Evolutionary conservation across 2,113 vertebrate species (phyloP).

Genomic region (Chauna torquata): DNA sequence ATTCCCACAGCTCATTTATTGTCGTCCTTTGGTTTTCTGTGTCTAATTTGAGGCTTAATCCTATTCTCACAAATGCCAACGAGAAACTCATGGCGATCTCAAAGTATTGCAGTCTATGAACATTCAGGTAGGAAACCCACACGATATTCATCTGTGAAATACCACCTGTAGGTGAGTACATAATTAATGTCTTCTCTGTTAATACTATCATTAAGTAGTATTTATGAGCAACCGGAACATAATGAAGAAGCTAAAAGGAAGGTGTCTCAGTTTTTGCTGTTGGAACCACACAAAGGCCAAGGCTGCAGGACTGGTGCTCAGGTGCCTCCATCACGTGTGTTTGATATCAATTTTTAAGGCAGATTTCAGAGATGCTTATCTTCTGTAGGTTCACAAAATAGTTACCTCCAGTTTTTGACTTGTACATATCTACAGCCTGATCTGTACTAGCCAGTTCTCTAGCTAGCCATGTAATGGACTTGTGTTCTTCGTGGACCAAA

Average conservation of each 20-base stretch:
- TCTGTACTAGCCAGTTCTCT: not conserved
- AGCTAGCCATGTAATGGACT: not conserved
- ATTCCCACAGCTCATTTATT: not conserved
- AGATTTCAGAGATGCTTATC: not conserved
- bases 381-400: not conserved
- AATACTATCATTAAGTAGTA: not conserved
- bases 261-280: not conserved
- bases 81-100: not conserved
- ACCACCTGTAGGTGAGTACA: not conserved
- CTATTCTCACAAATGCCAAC: not conserved
- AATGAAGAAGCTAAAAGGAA: not conserved
- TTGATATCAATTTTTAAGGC: not conserved
- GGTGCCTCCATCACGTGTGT: not conserved
- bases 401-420: not conserved
- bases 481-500: not conserved
- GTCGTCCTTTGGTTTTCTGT: not conserved
- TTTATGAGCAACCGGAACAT: not conserved
- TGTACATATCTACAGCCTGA: fast-evolving
- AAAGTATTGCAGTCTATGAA: not conserved
- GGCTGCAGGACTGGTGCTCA: not conserved
- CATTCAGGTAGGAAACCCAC: not conserved
- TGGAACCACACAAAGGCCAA: not conserved
- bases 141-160: not conserved
- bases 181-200: not conserved
- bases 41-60: not conserved